Evolutionary conservation across 2,797 vertebrate species (phyloP).

Genomic region (Bryconaethiops microstoma): DNA sequence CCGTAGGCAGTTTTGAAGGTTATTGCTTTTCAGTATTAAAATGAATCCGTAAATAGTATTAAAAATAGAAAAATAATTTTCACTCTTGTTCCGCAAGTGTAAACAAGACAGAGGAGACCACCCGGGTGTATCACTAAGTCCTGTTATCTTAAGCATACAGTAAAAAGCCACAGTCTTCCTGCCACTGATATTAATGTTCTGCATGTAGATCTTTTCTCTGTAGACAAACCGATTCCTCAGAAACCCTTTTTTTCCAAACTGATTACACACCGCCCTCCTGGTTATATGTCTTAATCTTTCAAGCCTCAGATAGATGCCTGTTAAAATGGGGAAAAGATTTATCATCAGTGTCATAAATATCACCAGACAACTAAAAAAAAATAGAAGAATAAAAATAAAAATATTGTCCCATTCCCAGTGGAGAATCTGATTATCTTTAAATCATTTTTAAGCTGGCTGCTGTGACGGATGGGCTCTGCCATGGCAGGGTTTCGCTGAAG

Average conservation of each 20-base stretch:
- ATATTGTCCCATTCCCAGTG: slow-evolving; percentile 60
- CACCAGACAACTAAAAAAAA: slow-evolving; percentile 56
- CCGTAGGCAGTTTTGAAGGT: not conserved
- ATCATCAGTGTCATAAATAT: slow-evolving; percentile 55
- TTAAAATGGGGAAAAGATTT: slow-evolving; percentile 47
- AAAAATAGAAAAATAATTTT: no score
- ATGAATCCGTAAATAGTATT: no score
- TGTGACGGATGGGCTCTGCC: slow-evolving; percentile 40
- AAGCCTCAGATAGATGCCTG: slow-evolving; percentile 25
- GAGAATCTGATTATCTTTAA: slow-evolving; percentile 71
- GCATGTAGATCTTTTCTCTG: not conserved
- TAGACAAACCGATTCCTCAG: slow-evolving; percentile 21
- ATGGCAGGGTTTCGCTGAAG: slow-evolving; percentile 35
- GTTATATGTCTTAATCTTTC: slow-evolving; percentile 34
- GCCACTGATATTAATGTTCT: not conserved
- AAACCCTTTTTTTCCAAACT: not conserved
- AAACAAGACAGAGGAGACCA: no score
- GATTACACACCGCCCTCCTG: slow-evolving; percentile 18
- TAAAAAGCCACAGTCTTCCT: not conserved
- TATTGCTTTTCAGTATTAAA: not conserved
- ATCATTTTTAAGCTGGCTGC: slow-evolving; percentile 61
- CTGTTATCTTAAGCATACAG: no score
- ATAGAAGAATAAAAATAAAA: slow-evolving; percentile 57
- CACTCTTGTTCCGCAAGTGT: no score
- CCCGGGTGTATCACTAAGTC: no score